phyloP scores from a whole-genome alignment of 2,888 invertebrate genomes.

The Aelia acuminata region DNA sequence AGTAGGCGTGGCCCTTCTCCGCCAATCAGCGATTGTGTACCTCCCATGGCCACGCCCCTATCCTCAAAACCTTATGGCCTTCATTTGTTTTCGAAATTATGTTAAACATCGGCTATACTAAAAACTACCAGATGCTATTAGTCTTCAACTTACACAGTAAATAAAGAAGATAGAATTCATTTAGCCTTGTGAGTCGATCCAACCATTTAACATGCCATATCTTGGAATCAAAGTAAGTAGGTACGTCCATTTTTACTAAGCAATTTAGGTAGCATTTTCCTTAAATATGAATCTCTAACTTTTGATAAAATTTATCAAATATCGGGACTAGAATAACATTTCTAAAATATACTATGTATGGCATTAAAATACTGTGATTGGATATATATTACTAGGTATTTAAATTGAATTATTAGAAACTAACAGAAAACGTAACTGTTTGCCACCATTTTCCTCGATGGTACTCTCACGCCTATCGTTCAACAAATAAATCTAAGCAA shows the following conservation, averaged over 20 bases:
- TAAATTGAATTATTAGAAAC: too few relatives aligned
- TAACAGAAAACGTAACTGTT: too few relatives aligned
- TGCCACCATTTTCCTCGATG: too few relatives aligned
- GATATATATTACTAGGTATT: too few relatives aligned
- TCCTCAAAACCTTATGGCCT: not conserved
- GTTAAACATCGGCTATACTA: not conserved
- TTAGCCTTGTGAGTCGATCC: not conserved
- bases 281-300: too few relatives aligned
- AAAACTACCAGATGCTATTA: not conserved
- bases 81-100: not conserved
- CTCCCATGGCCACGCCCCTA: not conserved
- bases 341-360: too few relatives aligned
- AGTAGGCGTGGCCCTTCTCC: not conserved
- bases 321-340: too few relatives aligned
- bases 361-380: too few relatives aligned
- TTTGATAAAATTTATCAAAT: too few relatives aligned
- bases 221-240: not conserved
- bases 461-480: too few relatives aligned
- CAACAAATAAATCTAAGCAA: too few relatives aligned
- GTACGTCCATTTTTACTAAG: slow-evolving; percentile 9
- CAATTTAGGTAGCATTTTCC: too few relatives aligned
- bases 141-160: not conserved
- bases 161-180: not conserved
- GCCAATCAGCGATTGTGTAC: not conserved
- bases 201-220: not conserved